Conservation (phyloP, 2,888 invertebrate genomes). For the Fragum sueziense region DNA sequence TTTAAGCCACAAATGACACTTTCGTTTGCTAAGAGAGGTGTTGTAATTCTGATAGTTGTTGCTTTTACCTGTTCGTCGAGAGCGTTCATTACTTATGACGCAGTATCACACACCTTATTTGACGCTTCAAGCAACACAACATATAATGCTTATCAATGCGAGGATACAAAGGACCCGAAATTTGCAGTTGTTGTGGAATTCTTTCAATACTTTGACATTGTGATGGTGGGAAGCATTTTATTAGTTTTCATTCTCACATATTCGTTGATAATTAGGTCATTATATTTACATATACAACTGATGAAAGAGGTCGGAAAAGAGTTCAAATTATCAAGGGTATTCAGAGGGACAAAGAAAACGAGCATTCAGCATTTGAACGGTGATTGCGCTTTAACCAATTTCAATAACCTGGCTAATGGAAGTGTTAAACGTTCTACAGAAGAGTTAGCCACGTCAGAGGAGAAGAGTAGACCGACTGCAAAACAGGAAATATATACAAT, state of each 20-base stretch:
- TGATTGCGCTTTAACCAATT: not conserved
- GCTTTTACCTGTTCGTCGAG: not conserved
- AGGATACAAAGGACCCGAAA: not conserved
- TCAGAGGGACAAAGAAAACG: not conserved
- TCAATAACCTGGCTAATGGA: not conserved
- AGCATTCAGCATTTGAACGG: not conserved
- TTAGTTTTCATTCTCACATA: not conserved
- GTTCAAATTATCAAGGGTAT: not conserved
- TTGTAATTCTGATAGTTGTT: not conserved
- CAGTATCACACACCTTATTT: not conserved
- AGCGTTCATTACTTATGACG: slow-evolving; percentile 2
- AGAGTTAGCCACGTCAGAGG: not conserved
- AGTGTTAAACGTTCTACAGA: not conserved
- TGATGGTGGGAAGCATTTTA: not conserved
- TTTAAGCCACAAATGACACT: not conserved
- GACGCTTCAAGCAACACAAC: not conserved
- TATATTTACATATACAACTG: not conserved
- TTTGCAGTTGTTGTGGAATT: not conserved
- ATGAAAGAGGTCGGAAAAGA: not conserved
- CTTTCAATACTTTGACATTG: slow-evolving; percentile 10
- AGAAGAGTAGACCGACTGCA: too few relatives aligned
- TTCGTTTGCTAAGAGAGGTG: not conserved
- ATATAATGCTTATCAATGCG: slow-evolving; percentile 1
- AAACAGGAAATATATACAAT: not conserved
- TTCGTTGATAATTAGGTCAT: not conserved